phyloP scores from a whole-genome alignment of 2,113 vertebrate species.

The Urocynchramus pylzowi region DNA sequence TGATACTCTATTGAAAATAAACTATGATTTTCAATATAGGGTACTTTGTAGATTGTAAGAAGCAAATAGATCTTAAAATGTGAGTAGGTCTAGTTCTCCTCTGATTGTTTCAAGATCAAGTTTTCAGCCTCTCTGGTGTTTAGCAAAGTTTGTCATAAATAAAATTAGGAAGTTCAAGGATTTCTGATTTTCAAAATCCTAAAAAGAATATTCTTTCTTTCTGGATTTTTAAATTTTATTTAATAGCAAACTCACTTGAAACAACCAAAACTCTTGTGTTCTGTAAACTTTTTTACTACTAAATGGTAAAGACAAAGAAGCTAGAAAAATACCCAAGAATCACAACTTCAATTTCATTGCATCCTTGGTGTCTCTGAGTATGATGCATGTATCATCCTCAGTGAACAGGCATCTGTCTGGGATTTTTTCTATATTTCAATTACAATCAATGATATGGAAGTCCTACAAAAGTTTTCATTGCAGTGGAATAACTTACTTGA shows the following conservation, averaged over 20 bases:
- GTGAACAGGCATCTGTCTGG: background rate
- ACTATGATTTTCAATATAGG: background rate
- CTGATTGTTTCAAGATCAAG: background rate
- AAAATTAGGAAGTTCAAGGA: background rate
- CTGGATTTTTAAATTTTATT: background rate
- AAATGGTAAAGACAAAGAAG: background rate
- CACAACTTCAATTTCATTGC: background rate
- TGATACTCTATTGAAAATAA: background rate
- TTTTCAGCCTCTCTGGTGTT: background rate
- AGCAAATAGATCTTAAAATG: background rate
- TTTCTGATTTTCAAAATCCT: background rate
- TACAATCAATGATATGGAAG: background rate
- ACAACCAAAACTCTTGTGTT: background rate
- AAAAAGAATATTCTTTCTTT: background rate
- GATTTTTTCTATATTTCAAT: background rate
- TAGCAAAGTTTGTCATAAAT: background rate
- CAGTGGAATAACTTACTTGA: background rate
- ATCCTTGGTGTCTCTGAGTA: background rate
- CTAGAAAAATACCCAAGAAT: background rate
- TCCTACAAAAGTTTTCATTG: background rate
- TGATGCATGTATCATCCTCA: background rate
- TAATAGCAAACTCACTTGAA: background rate
- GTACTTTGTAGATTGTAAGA: conserved; percentile 21
- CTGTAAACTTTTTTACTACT: background rate
- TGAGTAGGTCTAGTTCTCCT: background rate